phyloP scores from a whole-genome alignment of 2,113 vertebrate species.

The Sinocyclocheilus grahami region DNA sequence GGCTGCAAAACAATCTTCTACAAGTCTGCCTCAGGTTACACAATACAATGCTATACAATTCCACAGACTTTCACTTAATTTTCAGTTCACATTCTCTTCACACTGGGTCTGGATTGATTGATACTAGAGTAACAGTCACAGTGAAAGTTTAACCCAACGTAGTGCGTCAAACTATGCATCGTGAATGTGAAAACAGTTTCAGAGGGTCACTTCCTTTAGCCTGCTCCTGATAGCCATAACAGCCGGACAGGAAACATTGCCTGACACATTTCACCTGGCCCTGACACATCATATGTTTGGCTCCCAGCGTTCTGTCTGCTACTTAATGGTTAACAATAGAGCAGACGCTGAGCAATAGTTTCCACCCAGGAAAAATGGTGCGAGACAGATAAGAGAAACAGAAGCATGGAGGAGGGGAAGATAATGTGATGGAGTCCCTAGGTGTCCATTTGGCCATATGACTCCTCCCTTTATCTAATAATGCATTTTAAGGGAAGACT shows the following conservation, averaged over 20 bases:
- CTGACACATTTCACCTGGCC: slow-evolving; percentile 40
- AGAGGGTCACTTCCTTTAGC: slow-evolving; percentile 43
- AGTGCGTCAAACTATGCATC: neutral
- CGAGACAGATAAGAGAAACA: slow-evolving; percentile 61
- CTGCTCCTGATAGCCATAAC: slow-evolving; percentile 23
- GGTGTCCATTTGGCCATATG: slow-evolving; percentile 56
- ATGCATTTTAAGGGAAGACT: slow-evolving; percentile 63
- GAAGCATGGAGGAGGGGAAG: slow-evolving; percentile 39
- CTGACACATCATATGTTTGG: slow-evolving; percentile 34
- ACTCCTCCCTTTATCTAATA: slow-evolving; percentile 52
- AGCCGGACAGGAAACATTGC: slow-evolving; percentile 22
- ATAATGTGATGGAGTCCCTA: slow-evolving; percentile 60
- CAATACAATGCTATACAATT: neutral
- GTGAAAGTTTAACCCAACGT: slow-evolving; percentile 17
- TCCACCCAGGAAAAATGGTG: slow-evolving; percentile 55
- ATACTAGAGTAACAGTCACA: neutral
- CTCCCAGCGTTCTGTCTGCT: slow-evolving; percentile 59
- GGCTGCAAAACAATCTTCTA: slow-evolving; percentile 53
- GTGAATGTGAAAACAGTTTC: slow-evolving; percentile 19
- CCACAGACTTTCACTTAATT: slow-evolving; percentile 1
- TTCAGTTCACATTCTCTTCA: slow-evolving; percentile 9
- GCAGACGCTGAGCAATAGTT: slow-evolving; percentile 33
- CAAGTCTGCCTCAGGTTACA: neutral
- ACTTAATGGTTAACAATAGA: slow-evolving; percentile 49
- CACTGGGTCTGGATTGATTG: neutral